Conservation (phyloP, 1,140 invertebrate genomes). For the Drosophila parvula region DNA sequence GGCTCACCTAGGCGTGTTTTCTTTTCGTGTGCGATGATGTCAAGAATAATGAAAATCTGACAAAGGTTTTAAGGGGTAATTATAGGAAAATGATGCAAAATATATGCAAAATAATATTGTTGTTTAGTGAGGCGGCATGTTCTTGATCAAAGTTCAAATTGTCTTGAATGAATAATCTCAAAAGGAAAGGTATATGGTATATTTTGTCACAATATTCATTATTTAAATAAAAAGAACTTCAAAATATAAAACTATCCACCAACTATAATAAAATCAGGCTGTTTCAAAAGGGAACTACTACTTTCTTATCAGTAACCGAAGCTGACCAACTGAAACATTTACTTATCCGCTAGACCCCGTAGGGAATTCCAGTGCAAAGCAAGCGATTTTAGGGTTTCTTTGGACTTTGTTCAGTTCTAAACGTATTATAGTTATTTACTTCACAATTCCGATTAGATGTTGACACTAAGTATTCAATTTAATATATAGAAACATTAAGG, state of each 20-base stretch:
- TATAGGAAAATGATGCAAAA: conserved; percentile 13
- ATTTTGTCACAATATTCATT: not conserved
- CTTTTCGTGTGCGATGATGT: conserved; percentile 19
- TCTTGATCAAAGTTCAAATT: not conserved
- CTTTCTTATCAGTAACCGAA: not conserved
- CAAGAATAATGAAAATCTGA: conserved; percentile 7
- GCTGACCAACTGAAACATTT: not conserved
- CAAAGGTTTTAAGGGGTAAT: conserved; percentile 21
- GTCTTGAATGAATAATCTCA: not conserved
- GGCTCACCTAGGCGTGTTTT: not conserved
- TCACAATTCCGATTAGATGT: not conserved
- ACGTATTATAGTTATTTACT: not conserved
- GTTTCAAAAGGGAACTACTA: not conserved
- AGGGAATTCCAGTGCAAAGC: not conserved
- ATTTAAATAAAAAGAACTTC: too few relatives aligned
- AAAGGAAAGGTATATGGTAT: not conserved
- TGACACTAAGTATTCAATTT: not conserved
- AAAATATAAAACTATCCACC: too few relatives aligned
- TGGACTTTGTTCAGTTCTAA: not conserved
- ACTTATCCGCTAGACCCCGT: not conserved
- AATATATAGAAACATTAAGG: too few relatives aligned
- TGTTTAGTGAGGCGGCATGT: not conserved
- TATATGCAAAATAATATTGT: not conserved
- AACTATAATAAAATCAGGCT: not conserved
- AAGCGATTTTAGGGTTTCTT: not conserved